Percentiles rank a stretch among this genome's conserved stretches.
Conservation (phyloP, 2,888 invertebrate genomes). For the Phymatocera aterrima region DNA sequence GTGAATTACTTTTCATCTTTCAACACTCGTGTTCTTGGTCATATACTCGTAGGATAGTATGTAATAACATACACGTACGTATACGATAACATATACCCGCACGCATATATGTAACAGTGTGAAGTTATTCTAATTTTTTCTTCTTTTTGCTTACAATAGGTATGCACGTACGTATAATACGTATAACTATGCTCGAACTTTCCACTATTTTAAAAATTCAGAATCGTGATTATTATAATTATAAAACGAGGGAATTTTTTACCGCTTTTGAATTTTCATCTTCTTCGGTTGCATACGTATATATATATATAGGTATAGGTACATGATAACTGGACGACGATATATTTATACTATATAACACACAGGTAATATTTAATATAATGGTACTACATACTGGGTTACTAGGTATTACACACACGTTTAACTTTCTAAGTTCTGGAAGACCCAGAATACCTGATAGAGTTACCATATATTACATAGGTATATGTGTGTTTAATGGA, state of each 20-base stretch:
- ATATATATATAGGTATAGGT: no score
- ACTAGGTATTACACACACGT: no score
- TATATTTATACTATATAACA: neutral
- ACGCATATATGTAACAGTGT: neutral
- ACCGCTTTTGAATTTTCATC: neutral
- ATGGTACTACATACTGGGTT: no score
- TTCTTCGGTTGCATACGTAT: no score
- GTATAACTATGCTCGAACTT: neutral
- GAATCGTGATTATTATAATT: neutral
- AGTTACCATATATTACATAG: neutral
- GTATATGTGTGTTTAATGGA: neutral
- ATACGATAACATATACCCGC: neutral
- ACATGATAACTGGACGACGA: neutral
- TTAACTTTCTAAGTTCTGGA: no score
- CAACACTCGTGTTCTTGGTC: neutral
- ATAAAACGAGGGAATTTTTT: no score
- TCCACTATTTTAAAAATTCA: neutral
- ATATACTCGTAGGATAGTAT: no score
- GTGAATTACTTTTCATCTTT: constrained; percentile 17
- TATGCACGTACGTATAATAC: no score
- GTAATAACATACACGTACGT: no score
- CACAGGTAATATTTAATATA: no score
- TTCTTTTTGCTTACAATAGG: neutral
- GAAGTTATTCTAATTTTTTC: neutral
- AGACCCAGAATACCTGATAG: no score